Evolutionary conservation across 2,797 vertebrate species (phyloP).

Genomic region (Artibeus lituratus): DNA sequence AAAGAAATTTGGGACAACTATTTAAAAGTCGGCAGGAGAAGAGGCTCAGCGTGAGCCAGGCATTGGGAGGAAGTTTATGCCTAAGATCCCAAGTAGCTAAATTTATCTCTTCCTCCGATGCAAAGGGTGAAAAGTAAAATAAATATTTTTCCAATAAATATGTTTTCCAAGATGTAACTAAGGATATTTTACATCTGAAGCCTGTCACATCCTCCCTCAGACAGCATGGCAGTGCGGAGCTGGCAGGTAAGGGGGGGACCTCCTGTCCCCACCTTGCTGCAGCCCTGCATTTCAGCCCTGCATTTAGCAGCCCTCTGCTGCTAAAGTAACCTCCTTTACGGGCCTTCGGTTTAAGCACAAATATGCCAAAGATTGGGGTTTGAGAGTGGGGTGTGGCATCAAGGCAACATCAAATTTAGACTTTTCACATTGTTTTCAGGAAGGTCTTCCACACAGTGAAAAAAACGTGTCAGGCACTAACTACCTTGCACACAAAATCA

Average conservation of each 20-base stretch:
- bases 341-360: not conserved
- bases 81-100: not conserved
- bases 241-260: not conserved
- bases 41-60: not conserved
- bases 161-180: not conserved
- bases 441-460: not conserved
- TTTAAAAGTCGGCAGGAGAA: not conserved
- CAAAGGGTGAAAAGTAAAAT: not conserved
- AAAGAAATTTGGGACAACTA: not conserved
- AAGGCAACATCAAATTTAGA: not conserved
- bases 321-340: not conserved
- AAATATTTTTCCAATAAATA: not conserved
- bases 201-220: not conserved
- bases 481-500: not conserved
- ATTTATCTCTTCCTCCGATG: not conserved
- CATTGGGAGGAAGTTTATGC: not conserved
- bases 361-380: not conserved
- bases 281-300: not conserved
- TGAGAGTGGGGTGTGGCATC: not conserved
- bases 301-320: not conserved
- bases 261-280: not conserved
- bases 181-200: not conserved
- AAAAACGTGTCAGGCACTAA: not conserved
- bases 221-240: not conserved
- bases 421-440: not conserved